Conservation (phyloP, 1,140 invertebrate genomes). For the Hermatobates lingyangjiaoensis region DNA sequence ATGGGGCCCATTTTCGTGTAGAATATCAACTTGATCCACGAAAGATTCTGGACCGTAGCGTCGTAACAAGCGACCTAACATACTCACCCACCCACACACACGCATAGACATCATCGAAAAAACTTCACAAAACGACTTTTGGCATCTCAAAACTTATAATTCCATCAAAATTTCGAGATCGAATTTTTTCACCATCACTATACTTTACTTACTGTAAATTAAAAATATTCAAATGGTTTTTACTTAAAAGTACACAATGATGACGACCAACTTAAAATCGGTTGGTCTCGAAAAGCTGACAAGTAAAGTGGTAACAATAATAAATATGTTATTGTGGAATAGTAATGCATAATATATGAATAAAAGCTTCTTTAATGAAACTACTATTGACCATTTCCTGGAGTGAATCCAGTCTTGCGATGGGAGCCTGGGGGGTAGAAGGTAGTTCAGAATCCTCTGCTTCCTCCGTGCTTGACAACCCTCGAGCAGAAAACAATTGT, state of each 20-base stretch:
- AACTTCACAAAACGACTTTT: too few relatives aligned
- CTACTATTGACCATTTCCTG: constrained; percentile 17
- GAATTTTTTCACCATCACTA: too few relatives aligned
- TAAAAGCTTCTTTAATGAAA: not conserved
- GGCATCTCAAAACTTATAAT: too few relatives aligned
- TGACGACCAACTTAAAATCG: not conserved
- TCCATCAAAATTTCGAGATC: too few relatives aligned
- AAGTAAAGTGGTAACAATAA: not conserved
- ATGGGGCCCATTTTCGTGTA: too few relatives aligned
- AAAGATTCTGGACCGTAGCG: too few relatives aligned
- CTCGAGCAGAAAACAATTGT: constrained; percentile 15
- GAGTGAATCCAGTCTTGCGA: constrained; percentile 18
- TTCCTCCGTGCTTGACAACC: constrained; percentile 15
- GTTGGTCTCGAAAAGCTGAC: not conserved
- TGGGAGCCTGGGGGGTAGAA: constrained; percentile 10
- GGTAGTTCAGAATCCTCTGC: constrained; percentile 13
- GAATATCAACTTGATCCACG: too few relatives aligned
- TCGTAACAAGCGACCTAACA: too few relatives aligned
- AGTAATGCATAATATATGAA: not conserved
- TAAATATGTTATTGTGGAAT: not conserved
- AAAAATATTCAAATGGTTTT: not conserved
- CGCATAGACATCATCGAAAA: too few relatives aligned
- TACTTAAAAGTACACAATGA: not conserved
- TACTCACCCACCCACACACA: too few relatives aligned
- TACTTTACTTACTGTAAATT: too few relatives aligned